Evolutionary conservation across 2,113 vertebrate genomes (phyloP), one percentile per base, ranked within the genome.

Genomic region (Percina caprodes): DNA sequence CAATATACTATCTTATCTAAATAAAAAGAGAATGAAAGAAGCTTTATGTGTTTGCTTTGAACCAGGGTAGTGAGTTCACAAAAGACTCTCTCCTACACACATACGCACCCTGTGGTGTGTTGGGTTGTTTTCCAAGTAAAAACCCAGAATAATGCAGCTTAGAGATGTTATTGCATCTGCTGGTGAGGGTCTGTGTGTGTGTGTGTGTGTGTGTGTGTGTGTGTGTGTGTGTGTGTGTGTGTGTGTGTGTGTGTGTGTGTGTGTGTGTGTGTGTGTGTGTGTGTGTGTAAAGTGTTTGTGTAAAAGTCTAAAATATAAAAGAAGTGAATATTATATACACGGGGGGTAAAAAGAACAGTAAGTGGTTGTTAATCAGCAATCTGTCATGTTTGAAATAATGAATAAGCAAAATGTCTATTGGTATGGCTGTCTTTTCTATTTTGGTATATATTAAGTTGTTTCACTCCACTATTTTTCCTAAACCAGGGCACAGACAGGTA

Each of bases 151-250:
- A 82, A 79, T 89, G 71, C 72, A 74, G 76, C 69, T 79, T 58
- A 79, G 74, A 83, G 61, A 82, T 82, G 52, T 65, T 80, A 75
- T 79, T 84, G 85, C 78, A 90, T 89, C 79, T 84, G 74, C 55
- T 84, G 35, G 42, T 74, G 59, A 68, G 23, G 56, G 62, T 33
- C 55, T 63, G 77, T 52, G 65, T 33, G 24, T 49, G 65, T 30
- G 24, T 49, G 51, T 80, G 70, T 23, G 1, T 65, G 2, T 4
- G 68, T 55, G 24, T 49, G 51, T 80, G 70, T 23, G 1, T 65
- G 2, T 4, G 68, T 63, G 77, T 52, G 65, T 33, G 24, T 49
- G 65, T 30, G 24, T 49, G 51, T 80, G 70, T 23, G 1, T 65
- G 2, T 4, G 68, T 55, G n/a, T 63, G 77, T 52, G 65, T 33